Evolutionary conservation across 2,797 vertebrate genomes (phyloP).

Genomic region (Tympanoctomys barrerae): DNA sequence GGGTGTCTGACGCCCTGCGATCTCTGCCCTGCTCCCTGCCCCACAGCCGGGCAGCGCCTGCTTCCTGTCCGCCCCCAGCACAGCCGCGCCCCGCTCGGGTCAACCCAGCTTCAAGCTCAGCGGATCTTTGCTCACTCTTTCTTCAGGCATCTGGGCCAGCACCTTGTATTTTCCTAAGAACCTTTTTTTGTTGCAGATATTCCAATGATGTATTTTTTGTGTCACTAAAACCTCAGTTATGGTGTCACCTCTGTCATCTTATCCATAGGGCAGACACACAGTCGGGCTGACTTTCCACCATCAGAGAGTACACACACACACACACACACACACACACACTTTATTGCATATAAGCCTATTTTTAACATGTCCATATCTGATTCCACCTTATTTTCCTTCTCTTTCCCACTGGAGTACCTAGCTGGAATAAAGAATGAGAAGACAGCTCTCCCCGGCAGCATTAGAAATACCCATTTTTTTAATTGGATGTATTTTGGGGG

Average conservation of each 20-base stretch:
- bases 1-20: background rate
- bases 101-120: background rate
- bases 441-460: background rate
- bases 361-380: background rate
- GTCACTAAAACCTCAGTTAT: background rate
- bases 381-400: conserved; percentile 37
- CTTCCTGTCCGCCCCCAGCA: background rate
- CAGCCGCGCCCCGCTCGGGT: background rate
- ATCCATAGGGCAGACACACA: background rate
- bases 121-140: background rate
- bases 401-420: background rate
- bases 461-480: background rate
- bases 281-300: background rate
- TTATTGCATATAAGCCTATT: background rate
- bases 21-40: background rate
- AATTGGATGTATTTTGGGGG: background rate
- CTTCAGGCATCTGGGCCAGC: background rate
- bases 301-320: background rate
- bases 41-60: too few species aligned
- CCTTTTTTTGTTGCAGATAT: background rate
- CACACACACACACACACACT: too few species aligned
- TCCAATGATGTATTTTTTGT: background rate
- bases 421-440: background rate
- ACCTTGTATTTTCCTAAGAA: background rate
- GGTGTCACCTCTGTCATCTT: background rate